These are phyloP conservation scores for Anguilla pacifica DNA, from an alignment of 2,797 vertebrate genomes.

Conservation along the genomic window DNA sequence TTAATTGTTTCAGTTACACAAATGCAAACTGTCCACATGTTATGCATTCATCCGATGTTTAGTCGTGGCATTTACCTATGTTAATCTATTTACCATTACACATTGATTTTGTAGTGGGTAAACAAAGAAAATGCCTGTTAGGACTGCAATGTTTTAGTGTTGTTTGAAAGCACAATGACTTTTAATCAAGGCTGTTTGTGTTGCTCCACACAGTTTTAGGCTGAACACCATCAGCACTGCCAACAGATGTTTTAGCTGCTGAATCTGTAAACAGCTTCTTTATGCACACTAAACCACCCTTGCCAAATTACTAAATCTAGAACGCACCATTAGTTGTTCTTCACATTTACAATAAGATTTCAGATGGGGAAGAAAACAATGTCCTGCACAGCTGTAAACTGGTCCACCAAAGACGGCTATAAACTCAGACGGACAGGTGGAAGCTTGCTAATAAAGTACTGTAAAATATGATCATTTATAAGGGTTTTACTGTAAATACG, in stretches of 20 bases:
- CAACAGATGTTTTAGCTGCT: background rate
- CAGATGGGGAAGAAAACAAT: too few relatives aligned
- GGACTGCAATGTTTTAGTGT: background rate
- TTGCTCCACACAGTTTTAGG: background rate
- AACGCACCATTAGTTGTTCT: background rate
- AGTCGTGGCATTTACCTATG: background rate
- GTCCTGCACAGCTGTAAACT: too few relatives aligned
- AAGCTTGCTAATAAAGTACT: too few relatives aligned
- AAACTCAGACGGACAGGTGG: too few relatives aligned
- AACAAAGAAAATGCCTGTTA: background rate
- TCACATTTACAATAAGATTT: background rate
- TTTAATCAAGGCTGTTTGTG: constrained; percentile 5
- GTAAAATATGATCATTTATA: too few relatives aligned
- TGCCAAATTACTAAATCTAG: background rate
- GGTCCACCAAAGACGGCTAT: too few relatives aligned
- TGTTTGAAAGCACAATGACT: background rate
- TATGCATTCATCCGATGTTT: background rate
- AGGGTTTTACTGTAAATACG: too few relatives aligned
- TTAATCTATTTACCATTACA: background rate
- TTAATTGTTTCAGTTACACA: background rate
- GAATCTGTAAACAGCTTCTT: background rate
- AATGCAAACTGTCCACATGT: background rate
- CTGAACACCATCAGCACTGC: background rate
- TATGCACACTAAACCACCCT: background rate
- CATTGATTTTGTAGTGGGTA: background rate